Percentiles rank a stretch among this genome's conserved stretches.
phyloP scores from a whole-genome alignment of 1,140 invertebrate species.

The Brachionus angularis region DNA sequence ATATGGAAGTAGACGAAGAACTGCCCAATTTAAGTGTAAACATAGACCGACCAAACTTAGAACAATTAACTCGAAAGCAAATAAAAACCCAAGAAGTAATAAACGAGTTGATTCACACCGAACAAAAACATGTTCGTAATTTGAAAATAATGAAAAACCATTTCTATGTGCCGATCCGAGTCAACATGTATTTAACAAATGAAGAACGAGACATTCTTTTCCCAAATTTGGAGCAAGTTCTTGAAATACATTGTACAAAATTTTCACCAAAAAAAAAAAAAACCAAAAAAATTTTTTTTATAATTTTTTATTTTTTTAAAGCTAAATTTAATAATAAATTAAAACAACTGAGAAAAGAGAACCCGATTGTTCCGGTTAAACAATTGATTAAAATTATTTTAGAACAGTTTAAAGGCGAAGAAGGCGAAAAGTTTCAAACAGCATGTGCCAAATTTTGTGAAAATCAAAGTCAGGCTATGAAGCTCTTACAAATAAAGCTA shows the following conservation, averaged over 20 bases:
- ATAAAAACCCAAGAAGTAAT: constrained; percentile 41
- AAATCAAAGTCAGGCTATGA: constrained; percentile 35
- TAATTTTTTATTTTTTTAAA: not conserved
- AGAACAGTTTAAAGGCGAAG: constrained; percentile 23
- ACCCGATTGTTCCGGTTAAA: constrained; percentile 5
- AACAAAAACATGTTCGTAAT: constrained; percentile 41
- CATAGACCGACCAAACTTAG: not conserved
- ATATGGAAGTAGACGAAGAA: constrained; percentile 42
- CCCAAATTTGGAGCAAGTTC: constrained; percentile 36
- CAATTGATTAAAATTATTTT: constrained; percentile 24
- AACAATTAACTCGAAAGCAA: constrained; percentile 15
- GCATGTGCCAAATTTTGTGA: constrained; percentile 44
- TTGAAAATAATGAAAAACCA: constrained; percentile 42
- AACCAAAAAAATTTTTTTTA: no score
- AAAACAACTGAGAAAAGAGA: constrained; percentile 22
- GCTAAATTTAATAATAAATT: constrained; percentile 41
- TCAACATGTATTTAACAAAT: not conserved
- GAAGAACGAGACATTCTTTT: constrained; percentile 37
- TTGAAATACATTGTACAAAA: constrained; percentile 41
- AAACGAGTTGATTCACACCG: constrained; percentile 44
- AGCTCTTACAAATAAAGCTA: constrained; percentile 27
- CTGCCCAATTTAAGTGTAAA: not conserved
- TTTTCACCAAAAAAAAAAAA: not conserved
- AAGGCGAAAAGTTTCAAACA: constrained; percentile 25
- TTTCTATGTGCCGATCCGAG: constrained; percentile 25